Evolutionary conservation across 2,113 vertebrate genomes (phyloP), one percentile per base, ranked within the genome.

Genomic region (Galeopterus variegatus): DNA sequence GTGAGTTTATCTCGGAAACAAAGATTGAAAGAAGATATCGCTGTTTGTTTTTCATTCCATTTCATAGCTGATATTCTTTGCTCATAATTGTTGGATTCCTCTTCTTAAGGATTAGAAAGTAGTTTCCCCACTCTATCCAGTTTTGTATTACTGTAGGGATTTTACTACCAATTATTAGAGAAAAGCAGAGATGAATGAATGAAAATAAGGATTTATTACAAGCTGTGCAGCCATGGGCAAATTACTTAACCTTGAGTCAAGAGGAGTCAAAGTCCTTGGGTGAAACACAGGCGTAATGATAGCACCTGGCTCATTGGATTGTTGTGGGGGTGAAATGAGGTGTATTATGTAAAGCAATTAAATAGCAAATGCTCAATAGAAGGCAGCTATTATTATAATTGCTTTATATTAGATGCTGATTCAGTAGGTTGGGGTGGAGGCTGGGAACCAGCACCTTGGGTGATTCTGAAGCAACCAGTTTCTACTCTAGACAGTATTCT

Each of bases 191-290:
- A 79, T 12, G 33, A 31, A 56, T 56, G 52, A 79, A 79, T 79
- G 73, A 80, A 96, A 96, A 58, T 58, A 69, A 69, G 14, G 72
- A 48, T 58, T 79, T 93, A 87, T 89, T 60, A 80, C 19, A 89
- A 79, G 69, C 26, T 82, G 11, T 48, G 26, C 17, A 69, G 82
- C 21, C 21, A 45, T 79, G 21, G 58, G 13, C 8, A 72, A 48
- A 36, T 90, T 73, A 81, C 52, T 93, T 88, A 52, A 93, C 14
- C 26, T 83, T 70, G 56, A 94, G 69, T 94, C 50, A 50, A 80
- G 58, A 94, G 28, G 18, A 56, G 21, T 93, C 85, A 70, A 19
- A 83, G 56, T 45, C 56, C 50, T 86, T 45, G 54, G 64, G 19
- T 50, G 86, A 93, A 65, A 86, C 36, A 54, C 7, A 41, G 15